Conservation (phyloP, 2,113 vertebrate genomes). For the Pterocles burchelli region DNA sequence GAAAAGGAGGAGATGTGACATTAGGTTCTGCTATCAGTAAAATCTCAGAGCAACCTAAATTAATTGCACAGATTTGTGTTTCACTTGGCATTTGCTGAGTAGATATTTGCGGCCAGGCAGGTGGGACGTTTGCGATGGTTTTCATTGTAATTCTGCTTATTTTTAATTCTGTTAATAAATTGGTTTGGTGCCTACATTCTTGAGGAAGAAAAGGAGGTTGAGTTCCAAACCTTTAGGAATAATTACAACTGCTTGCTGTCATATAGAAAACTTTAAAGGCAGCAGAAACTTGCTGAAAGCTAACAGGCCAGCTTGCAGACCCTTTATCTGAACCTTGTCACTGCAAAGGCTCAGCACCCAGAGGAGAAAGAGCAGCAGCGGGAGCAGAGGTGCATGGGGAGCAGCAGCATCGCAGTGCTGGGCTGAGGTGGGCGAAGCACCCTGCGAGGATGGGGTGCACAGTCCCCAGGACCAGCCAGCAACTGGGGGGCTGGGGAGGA, state of each 20-base stretch:
- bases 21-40: not conserved
- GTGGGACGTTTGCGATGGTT: not conserved
- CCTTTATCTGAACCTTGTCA: not conserved
- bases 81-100: not conserved
- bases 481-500: rapidly evolving
- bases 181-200: not conserved
- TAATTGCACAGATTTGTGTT: not conserved
- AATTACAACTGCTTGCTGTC: not conserved
- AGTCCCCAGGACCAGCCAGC: not conserved
- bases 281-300: not conserved
- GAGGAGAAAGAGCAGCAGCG: not conserved
- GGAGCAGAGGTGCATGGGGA: not conserved
- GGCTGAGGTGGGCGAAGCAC: not conserved
- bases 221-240: not conserved
- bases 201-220: not conserved
- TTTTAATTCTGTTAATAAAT: not conserved
- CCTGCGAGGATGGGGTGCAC: rapidly evolving
- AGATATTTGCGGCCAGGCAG: not conserved
- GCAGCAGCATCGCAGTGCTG: rapidly evolving
- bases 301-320: rapidly evolving
- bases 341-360: not conserved
- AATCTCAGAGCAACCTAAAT: not conserved
- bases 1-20: not conserved
- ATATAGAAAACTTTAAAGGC: not conserved
- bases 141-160: not conserved